phyloP scores from a whole-genome alignment of 2,797 vertebrate species.

The Sebastes vulpes region DNA sequence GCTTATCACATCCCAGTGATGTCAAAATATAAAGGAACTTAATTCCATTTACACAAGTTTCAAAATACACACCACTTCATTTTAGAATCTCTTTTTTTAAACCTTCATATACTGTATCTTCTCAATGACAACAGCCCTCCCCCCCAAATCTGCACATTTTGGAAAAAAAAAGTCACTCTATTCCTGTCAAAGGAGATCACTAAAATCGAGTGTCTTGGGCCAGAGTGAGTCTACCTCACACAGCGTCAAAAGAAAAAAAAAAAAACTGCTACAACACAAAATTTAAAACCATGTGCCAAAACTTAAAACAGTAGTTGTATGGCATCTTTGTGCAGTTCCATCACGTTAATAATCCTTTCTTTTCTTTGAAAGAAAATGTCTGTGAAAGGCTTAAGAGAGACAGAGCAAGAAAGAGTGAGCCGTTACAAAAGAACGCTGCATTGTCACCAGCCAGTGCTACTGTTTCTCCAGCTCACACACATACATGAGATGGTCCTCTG shows the following conservation, averaged over 20 bases:
- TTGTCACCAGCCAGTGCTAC: conserved; percentile 88
- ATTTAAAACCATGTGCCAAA: conserved; percentile 90
- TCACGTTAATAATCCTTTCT: conserved; percentile 79
- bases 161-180: conserved; percentile 70
- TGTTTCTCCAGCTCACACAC: conserved; percentile 97
- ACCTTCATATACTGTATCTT: conserved; percentile 90
- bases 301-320: conserved; percentile 94
- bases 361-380: conserved; percentile 75
- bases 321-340: conserved; percentile 92
- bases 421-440: conserved; percentile 75
- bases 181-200: conserved; percentile 64
- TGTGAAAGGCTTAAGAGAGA: conserved; percentile 82
- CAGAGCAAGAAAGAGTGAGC: conserved; percentile 69
- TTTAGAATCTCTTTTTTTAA: conserved; percentile 85
- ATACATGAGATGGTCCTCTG: conserved; percentile 98
- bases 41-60: conserved; percentile 95
- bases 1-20: conserved; percentile 92
- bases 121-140: conserved; percentile 88
- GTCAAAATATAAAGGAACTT: conserved; percentile 89
- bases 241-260: conserved; percentile 29
- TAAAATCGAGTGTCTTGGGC: conserved; percentile 80
- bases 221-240: conserved; percentile 71
- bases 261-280: conserved; percentile 71
- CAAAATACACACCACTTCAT: conserved; percentile 96
- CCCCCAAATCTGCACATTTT: conserved; percentile 90